Evolutionary conservation across 2,797 vertebrate genomes (phyloP), one percentile per base, ranked within the genome.

Genomic region (Spinus olivaceus): DNA sequence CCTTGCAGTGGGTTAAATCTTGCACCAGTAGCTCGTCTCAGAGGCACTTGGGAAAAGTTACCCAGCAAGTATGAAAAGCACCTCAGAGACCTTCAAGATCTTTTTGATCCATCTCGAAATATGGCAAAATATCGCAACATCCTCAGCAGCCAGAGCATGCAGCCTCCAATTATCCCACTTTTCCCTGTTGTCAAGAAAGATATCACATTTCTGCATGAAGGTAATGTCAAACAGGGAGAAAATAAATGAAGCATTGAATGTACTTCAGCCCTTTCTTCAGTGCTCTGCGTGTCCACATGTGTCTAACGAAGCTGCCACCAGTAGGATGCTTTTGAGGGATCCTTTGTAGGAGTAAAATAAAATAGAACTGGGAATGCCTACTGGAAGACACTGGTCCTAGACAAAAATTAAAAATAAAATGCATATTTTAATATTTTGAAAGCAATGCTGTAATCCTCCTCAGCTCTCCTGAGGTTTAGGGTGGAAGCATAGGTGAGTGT

Each of bases 181-280:
- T 99, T 99, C 92, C 99, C 99, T 4, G 99, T 99, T 89, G 98
- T 99, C 97, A 99, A 99, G 98, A 99, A 99, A 97, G 99, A 99
- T 88, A 99, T 99, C 97, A 99, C 99, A 18, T 99, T 99, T 97
- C 98, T 99, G 49, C 99, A 99, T 42, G 99, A 99, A 98, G 99
- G 99, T 99, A 98, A 96, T 49, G 88, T 81, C 85, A 88, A 33
- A 51, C 30, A 7, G 33, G 76, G 49, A 47, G 85, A 19, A 44
- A n/a, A 67, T 35, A 46, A 88, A 59, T 5, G 21, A 17, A 66
- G 18, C n/a, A 5, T 4, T 44, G 64, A 41, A n/a, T 49, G 5
- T 32, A 16, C 53, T 73, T 87, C 35, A 83, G 80, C 28, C 28
- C 33, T 76, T 74, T 71, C 56, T 65, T 79, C 65, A 56, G 28